Evolutionary conservation across 2,888 invertebrate species (phyloP), one percentile per base, ranked within the genome.

Genomic region (Volucella inanis): DNA sequence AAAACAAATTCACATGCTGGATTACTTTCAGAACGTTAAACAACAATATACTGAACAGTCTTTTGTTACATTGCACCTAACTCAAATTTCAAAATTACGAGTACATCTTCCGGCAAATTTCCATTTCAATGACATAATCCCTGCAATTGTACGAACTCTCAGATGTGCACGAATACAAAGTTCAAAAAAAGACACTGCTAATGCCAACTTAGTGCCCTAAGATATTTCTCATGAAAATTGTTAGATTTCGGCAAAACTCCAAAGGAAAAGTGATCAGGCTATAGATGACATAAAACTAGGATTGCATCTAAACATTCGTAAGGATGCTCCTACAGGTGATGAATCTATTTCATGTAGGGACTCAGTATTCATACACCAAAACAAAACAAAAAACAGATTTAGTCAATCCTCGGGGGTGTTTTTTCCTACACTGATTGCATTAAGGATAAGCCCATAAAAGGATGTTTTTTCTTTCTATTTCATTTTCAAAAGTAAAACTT

Each of bases 361-460:
- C 47, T 64, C 47, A 4, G 71, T 81, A 72, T 81, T 67, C 81
- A 85, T 85, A 68, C 22, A 85, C 65, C 85, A 85, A 85, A 85
- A 85, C 84, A 80, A 80, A 81, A 75, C 75, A 75, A 65, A 76
- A 72, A 81, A 76, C 55, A 72, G 76, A 77, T 85, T 81, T 75
- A 72, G 71, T 76, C 61, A 72, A 71, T 76, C 50, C 62, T 80
- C 67, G n/a, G 62, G 76, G 81, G 85, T 85, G 85, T 85, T 72
- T 85, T 80, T 85, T 81, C 57, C 85, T 80, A 85, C 81, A 80
- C 85, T 85, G 85, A 85, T 85, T 85, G 76, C 81, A 85, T 85
- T 85, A 81, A 77, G 85, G 85, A 85, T 85, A 85, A 85, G 72
- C n/a, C 76, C 52, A 65, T 59, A 57, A 85, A 80, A 54, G 72